Base-by-base conservation (phyloP, 2,113 vertebrate species). In the Phyllostomus hastatus region DNA sequence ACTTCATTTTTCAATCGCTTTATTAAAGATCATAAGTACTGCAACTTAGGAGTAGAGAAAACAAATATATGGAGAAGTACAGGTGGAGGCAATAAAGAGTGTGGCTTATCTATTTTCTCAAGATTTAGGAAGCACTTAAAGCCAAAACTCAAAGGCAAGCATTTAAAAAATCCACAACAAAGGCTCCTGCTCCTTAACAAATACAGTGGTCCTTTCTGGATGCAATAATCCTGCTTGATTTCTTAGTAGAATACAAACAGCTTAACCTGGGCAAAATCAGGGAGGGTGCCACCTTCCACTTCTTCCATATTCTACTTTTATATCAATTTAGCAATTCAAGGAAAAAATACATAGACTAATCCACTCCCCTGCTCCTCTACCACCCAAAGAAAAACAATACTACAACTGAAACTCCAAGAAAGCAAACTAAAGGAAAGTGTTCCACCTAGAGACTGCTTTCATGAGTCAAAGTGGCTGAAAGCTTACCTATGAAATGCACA, bases 371-470 rank as follows among this genome's bases (percentile, higher is more conserved):
- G 93, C 89, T 98, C 80, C 75, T 93, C 72, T 43, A 97, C 93
- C 95, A 92, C 66, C 95, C 96, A 70, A 95, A 97, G 97, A 94
- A 97, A 98, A 97, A 97, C 84, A 95, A 94, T 38, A 84, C 90
- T 79, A 61, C 89, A 95, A 98, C 97, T 98, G 97, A 0, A 14
- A 97, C 94, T 97, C 92, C 12, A 97, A 96, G 94, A 97, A 97
- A 95, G 38, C 94, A 97, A 98, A 98, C 97, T 97, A 95, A 98
- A 98, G 98, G 98, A 93, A 98, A 99, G 98, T 98, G 98, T 98
- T 98, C 98, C 98, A 98, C 98, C 98, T 99, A 98, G 98, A 98
- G 98, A 98, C 98, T 81, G 33, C 97, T 97, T 98, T 96, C 97
- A 75, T 35, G 64, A 97, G 92, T 90, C 90, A 89, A 92, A 94